Evolutionary conservation across 2,113 vertebrate genomes (phyloP).

Genomic region (Rhabdornis inornatus): DNA sequence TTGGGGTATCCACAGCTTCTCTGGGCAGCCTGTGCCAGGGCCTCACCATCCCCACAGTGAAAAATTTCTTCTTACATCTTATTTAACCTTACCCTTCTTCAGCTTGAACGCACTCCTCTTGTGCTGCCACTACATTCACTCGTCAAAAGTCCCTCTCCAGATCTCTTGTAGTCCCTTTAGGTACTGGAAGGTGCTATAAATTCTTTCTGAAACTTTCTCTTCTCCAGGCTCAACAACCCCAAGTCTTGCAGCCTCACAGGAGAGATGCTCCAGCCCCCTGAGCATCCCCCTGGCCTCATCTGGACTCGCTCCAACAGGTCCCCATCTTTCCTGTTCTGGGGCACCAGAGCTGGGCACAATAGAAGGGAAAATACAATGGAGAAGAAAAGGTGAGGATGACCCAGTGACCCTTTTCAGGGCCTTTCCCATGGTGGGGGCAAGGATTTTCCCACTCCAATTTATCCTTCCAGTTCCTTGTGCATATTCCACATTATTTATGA

Average conservation of each 20-base stretch:
- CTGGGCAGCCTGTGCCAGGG: background rate
- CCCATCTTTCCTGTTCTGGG: background rate
- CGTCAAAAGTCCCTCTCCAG: background rate
- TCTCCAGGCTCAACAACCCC: background rate
- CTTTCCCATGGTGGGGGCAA: background rate
- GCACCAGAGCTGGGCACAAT: background rate
- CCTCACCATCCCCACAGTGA: background rate
- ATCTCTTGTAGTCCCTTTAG: background rate
- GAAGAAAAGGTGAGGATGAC: background rate
- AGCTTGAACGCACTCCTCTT: background rate
- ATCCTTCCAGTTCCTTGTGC: background rate
- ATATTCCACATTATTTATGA: background rate
- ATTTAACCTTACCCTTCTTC: background rate
- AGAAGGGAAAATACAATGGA: background rate
- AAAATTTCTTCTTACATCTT: background rate
- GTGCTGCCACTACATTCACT: no score
- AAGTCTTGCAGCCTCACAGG: background rate
- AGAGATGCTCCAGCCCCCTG: background rate
- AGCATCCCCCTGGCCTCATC: background rate
- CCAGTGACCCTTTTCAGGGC: background rate
- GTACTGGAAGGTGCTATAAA: background rate
- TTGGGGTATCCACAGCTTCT: background rate
- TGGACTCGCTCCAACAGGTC: background rate
- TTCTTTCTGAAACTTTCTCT: background rate
- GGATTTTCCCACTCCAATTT: background rate